Base-by-base conservation (phyloP, 2,888 invertebrate genomes). In the Flabesymbios commensalis region DNA sequence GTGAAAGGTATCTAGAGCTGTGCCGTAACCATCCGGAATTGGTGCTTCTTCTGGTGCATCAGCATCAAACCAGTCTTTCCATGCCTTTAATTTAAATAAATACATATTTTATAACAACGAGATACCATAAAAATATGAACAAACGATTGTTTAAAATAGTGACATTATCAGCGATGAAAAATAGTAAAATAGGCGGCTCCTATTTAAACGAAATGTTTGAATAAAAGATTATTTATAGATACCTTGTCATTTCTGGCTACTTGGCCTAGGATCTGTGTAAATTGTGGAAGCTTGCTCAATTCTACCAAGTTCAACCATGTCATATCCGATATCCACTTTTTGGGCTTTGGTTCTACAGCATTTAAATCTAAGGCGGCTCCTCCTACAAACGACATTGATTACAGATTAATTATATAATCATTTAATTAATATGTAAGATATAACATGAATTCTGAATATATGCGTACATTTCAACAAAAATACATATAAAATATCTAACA, bases 271-370 rank as follows among this genome's bases (percentile, higher is more conserved):
- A 83, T 81, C 71, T 81, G 80, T n/a, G 76, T 72, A 69, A 83
- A 83, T 67, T 78, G 80, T 36, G 78, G 76, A 36, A 83, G 72
- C 59, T 80, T 79, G 64, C 78, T 77, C 28, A 83, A 74, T 68
- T 83, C 80, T 26, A 83, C 82, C 63, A 83, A 70, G 72, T 83
- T 83, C 22, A 83, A 71, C 83, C 83, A 83, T 2, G 82, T 82
- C 78, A 83, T 79, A 65, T 83, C 83, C 22, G 76, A 75, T 54
- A 83, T 82, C 83, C 83, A 83, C 63, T 82, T 83, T 72, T 79
- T 82, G 3, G 82, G 82, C 65, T 83, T 83, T 10, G 82, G 80
- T 59, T 83, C 81, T 10, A 83, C 83, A 47, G 81, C 78, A 68
- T 83, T 83, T 64, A 83, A 68, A 63, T 83, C 83, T 24, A 83